phyloP scores from a whole-genome alignment of 53 echinoderm and acorn worm genomes.

The Glandiceps talaboti region DNA sequence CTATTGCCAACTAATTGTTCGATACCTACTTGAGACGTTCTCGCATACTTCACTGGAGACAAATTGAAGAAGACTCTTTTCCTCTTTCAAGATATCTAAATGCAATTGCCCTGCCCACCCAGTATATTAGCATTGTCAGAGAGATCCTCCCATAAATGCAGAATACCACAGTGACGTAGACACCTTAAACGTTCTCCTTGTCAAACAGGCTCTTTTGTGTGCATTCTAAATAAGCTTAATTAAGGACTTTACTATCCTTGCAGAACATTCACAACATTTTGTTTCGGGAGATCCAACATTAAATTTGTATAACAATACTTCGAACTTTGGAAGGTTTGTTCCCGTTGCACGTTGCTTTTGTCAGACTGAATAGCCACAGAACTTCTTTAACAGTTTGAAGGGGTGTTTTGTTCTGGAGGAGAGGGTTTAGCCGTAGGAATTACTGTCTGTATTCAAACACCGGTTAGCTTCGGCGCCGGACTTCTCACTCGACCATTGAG shows the following conservation, averaged over 20 bases:
- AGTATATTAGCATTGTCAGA: too few species aligned
- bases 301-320: neutral
- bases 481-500: neutral
- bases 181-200: too few species aligned
- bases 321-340: neutral
- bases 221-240: neutral
- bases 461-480: neutral
- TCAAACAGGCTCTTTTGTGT: neutral
- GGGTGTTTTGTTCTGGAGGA: neutral
- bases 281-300: neutral
- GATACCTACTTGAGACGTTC: too few species aligned
- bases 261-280: neutral
- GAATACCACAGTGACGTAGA: too few species aligned
- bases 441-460: neutral
- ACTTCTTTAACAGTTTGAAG: neutral
- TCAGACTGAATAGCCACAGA: neutral
- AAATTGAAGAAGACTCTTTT: too few species aligned
- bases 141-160: too few species aligned
- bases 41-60: too few species aligned
- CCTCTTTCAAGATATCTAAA: too few species aligned
- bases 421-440: neutral
- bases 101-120: too few species aligned
- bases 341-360: neutral
- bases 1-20: too few species aligned
- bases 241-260: neutral